Conservation (phyloP, 2,888 invertebrate species). For the Stictocephala bisonia region DNA sequence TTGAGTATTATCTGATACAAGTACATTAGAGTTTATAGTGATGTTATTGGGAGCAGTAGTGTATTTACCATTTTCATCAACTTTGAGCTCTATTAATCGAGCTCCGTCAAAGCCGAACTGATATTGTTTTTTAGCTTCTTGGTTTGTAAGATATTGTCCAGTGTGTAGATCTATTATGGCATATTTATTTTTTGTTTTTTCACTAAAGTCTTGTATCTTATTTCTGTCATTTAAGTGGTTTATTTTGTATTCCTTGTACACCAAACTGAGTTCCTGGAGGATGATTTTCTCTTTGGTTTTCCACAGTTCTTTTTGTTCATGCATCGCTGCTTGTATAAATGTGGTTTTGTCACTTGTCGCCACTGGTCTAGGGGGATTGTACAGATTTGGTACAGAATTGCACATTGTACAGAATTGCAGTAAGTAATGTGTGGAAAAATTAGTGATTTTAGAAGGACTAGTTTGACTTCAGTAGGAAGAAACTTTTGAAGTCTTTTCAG, state of each 20-base stretch:
- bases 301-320: conserved; percentile 31
- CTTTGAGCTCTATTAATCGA: background rate
- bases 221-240: background rate
- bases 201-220: background rate
- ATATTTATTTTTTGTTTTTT: conserved; percentile 1
- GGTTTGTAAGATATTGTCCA: background rate
- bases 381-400: background rate
- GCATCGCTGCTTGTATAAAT: conserved; percentile 3
- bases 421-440: no score
- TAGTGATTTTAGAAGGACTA: no score
- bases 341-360: background rate
- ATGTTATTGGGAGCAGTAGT: background rate
- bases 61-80: conserved; percentile 10
- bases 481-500: no score
- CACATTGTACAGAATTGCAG: no score
- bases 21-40: background rate
- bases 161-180: conserved; percentile 10
- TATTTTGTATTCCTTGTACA: background rate
- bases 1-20: conserved; percentile 7
- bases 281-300: conserved; percentile 17
- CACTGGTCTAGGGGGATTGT: background rate
- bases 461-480: no score
- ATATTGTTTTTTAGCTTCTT: background rate
- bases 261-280: conserved; percentile 1
- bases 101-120: conserved; percentile 27